Evolutionary conservation across 2,113 vertebrate species (phyloP), one percentile per base, ranked within the genome.

Genomic region (Pyrgilauda ruficollis): DNA sequence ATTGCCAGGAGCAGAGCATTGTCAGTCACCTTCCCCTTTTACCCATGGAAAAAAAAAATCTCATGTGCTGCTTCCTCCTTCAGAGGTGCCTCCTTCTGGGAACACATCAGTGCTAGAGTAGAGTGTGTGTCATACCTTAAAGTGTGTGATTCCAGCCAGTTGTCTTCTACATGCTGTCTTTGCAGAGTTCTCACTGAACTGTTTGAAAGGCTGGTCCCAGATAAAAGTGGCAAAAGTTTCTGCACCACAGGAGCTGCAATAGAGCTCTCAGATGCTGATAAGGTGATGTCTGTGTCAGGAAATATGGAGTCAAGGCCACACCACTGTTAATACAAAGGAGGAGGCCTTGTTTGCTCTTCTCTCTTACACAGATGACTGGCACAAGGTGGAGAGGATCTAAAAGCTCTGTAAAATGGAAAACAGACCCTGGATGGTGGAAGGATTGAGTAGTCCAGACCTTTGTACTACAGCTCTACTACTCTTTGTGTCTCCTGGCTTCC

Each of bases 41-140:
- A 20, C 22, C 11, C 17, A 9, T 37, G 24, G 5, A n/a, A 59
- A 68, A 55, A 47, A 61, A 53, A 27, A 46, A 13, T 7, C 41
- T 77, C 15, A 3, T 11, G 0, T 11, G n/a, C n/a, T 61, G 13
- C 47, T 80, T 56, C 16, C 58, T 68, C 33, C 82, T 74, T 70
- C 19, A 9, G 69, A 59, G 89, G 56, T 11, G 22, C 11, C 64
- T 63, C 11, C 13, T 46, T 35, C 16, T 27, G 68, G 27, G 46
- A 76, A 6, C 41, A 22, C 11, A 0, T 24, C 3, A 5, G 33
- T 31, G 41, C 55, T 0, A 0, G 78, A 66, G 50, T 5, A 26
- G 69, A 52, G 30, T 31, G 16, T 13, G 8, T 70, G 16, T 58
- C 61, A 66, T 62, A 23, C 6, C 35, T 27, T 31, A 14, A 79